Base-by-base conservation (phyloP, 1,140 invertebrate species). In the Zaprionus davidi region DNA sequence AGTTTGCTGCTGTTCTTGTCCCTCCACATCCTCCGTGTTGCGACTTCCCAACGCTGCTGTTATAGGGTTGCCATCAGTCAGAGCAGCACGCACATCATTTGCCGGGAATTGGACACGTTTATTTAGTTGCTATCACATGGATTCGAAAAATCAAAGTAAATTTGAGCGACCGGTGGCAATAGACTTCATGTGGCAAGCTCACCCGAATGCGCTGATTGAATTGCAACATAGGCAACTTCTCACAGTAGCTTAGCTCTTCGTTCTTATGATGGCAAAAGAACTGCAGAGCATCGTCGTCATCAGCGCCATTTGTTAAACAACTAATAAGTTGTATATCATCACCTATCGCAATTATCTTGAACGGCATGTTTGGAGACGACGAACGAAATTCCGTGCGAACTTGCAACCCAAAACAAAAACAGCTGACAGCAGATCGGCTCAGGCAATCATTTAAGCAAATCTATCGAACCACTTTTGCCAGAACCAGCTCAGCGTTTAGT, bases 51-150 rank as follows among this genome's bases (percentile, higher is more conserved):
- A 44, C 2, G 17, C 22, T 0, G 49, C 71, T 3, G 58, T 34
- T 2, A 36, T 17, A 0, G 74, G 71, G 0, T 75, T 26, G 15
- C 9, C 46, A 4, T 3, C 20, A 7, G 15, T 2, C 1, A 92
- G 22, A 7, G 58, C 63, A 5, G 22, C 13, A 1, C 59, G 67
- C 15, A 83, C 77, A 1, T 53, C 64, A 1, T 66, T 64, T 9
- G 66, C 53, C 2, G 86, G 80, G 36, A 80, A 91, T 6, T 82
- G 69, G 0, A 91, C 72, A 4, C 91, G 84, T 20, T 78, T 53
- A 17, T 92, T 92, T 2, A 90, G 17, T 3, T 34, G 26, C 91
- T 92, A 38, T 46, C 9, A 7, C 24, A 62, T 59, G 28, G 55
- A 7, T 51, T 34, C 9, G 31, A 34, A 12, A 6, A 34, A 28